Base-by-base conservation (phyloP, 2,113 vertebrate species). In the Spea multiplicata region DNA sequence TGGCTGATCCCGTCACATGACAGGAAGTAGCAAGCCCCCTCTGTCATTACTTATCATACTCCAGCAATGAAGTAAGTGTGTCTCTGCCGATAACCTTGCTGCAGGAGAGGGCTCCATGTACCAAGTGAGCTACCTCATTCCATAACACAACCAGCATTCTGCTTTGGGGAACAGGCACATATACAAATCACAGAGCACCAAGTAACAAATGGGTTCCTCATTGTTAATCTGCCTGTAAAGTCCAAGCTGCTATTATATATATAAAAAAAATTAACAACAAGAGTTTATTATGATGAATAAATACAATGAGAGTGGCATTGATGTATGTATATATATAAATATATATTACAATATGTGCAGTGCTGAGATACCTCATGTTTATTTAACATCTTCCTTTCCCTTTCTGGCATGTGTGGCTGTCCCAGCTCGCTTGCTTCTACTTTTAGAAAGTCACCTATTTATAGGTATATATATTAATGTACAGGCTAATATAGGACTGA, bases 221-320 rank as follows among this genome's bases (percentile, higher is more conserved):
- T 30, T 30, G 30, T 30, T 30, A 30, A 30, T 30, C 30, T 2
- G 30, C 30, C 30, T 30, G 30, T 30, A 30, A 30, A 30, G 30
- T 75, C 52, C 1, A 0, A 17, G 62, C 16, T 73, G n/a, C 8
- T 75, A 52, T 13, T 16, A 64, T 30, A 64, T n/a, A 75, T 66
- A 17, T 57, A 71, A 71, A 71, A 71, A 71, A 47, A 17, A 10
- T 62, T 74, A 80, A 49, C 68, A 80, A 74, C 71, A 80, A 80
- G 71, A 80, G 52, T 80, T 80, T 80, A 80, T 80, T 80, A 47
- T 49, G 52, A 80, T 80, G 78, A 80, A 80, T 80, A 80, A 80
- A 80, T 80, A 80, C 78, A 74, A 80, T 47, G 78, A 13, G 44
- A 17, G 7, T 61, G 71, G 66, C 50, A 71, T 8, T 68, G 78